Evolutionary conservation across 30 jellyfish, hydroid and myxozoan species (phyloP).

Genomic region (Aurelia aurita complex sp. Pacific): DNA sequence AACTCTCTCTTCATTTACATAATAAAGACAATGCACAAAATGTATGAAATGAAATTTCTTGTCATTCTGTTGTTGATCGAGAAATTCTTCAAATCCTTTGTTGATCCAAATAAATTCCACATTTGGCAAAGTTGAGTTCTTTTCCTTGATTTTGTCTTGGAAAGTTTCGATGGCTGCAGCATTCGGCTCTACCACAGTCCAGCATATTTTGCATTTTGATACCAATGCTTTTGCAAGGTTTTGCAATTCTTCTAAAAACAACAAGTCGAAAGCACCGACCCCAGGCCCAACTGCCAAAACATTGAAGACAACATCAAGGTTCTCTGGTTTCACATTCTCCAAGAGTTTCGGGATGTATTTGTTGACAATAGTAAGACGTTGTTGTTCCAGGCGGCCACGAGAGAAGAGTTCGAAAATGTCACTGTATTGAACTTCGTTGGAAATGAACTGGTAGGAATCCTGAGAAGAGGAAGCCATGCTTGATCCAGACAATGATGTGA

Average conservation of each 20-base stretch:
- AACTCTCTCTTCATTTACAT: background rate
- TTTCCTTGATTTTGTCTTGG: background rate
- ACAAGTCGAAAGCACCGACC: background rate
- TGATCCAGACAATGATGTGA: no score
- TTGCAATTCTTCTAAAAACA: background rate
- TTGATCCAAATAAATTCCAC: constrained; percentile 21
- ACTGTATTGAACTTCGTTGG: background rate
- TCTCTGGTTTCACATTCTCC: background rate
- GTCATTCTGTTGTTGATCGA: background rate
- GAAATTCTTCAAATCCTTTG: background rate
- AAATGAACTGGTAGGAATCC: background rate
- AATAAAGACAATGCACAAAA: background rate
- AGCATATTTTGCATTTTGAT: background rate
- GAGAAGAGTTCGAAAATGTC: background rate
- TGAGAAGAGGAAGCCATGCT: background rate
- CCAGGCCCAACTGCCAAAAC: constrained; percentile 25
- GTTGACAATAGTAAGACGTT: background rate
- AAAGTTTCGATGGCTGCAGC: constrained; percentile 1
- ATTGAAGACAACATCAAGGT: background rate
- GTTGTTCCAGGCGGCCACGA: constrained; percentile 21
- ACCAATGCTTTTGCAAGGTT: background rate
- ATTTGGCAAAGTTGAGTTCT: background rate
- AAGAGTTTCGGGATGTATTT: background rate
- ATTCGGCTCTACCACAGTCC: constrained; percentile 24
- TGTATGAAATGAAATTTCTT: constrained; percentile 6